Base-by-base conservation (phyloP, 2,888 invertebrate species). In the Drosophila dives region DNA sequence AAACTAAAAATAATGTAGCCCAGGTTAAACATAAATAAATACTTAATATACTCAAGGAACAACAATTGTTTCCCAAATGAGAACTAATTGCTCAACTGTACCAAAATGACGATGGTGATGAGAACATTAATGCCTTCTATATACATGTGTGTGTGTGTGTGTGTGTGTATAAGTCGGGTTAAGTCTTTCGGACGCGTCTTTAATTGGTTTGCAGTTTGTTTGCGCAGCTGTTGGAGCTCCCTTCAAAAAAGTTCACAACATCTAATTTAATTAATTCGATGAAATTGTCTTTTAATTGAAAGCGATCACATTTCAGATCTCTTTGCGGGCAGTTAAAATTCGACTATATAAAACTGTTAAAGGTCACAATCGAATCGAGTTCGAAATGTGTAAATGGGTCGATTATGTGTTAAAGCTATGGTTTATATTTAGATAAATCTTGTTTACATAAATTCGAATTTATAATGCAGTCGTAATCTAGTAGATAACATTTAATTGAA, bases 201-300 rank as follows among this genome's bases (percentile, higher is more conserved):
- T 82, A 86, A 86, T 86, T 86, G 83, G 80, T 86, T 86, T 86
- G 85, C 90, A 71, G 88, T 69, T 75, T 86, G 85, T 86, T 86
- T 86, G 83, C 66, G 90, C 85, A 86, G 85, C 90, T 86, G 85
- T 66, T 68, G 26, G 20, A 84, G 89, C 85, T 54, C 67, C 60
- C 53, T 59, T 54, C 59, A 51, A 33, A 32, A 2, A 33, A 62
- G 72, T 75, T 58, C 71, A 60, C 59, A 80, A 64, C 72, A 55
- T 38, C n/a, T 72, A 84, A 89, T 89, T 86, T 67, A 82, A 90
- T 86, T 89, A 89, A 89, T 90, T 89, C 83, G 86, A 86, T 85
- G 49, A 88, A 86, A 86, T 87, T 89, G 86, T 85, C 86, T 90
- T 90, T 86, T 86, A 86, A 86, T 86, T 86, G 90, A 86, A 88